These are phyloP conservation scores for Trissoscelio sp. DNA, from an alignment of 2,888 invertebrate genomes.

Conservation along the genomic window DNA sequence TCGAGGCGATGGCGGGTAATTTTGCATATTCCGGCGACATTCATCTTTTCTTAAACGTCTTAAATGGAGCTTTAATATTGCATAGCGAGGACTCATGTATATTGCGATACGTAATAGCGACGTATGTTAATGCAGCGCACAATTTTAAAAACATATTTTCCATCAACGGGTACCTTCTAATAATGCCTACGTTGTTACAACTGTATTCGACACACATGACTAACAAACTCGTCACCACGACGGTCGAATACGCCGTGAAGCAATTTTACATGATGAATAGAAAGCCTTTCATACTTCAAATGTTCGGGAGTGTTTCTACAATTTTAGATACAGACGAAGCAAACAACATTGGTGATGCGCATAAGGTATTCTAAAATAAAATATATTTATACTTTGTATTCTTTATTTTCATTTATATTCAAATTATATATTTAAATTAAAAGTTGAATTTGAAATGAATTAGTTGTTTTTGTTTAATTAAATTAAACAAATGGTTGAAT, in stretches of 20 bases:
- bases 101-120: slow-evolving; percentile 97
- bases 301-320: slow-evolving; percentile 99
- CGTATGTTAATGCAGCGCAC: slow-evolving; percentile 98
- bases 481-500: neutral
- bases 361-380: slow-evolving; percentile 87
- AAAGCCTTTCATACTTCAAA: slow-evolving; percentile 98
- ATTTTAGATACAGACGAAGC: slow-evolving; percentile 96
- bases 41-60: slow-evolving; percentile 97
- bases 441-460: too few species aligned
- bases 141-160: slow-evolving; percentile 99
- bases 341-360: slow-evolving; percentile 94
- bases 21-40: slow-evolving; percentile 99
- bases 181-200: slow-evolving; percentile 98
- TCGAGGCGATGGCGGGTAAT: slow-evolving; percentile 98
- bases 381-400: neutral
- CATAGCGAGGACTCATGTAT: slow-evolving; percentile 99
- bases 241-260: slow-evolving; percentile 98
- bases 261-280: slow-evolving; percentile 99
- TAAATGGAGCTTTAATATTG: slow-evolving; percentile 97
- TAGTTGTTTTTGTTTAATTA: neutral
- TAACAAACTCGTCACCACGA: slow-evolving; percentile 96
- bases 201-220: slow-evolving; percentile 99
- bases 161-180: slow-evolving; percentile 97
- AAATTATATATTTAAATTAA: too few species aligned
- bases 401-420: slow-evolving; percentile 9